These are phyloP conservation scores for Caenorhabditis zanzibari DNA, from an alignment of 2,888 invertebrate genomes.

Conservation along the genomic window DNA sequence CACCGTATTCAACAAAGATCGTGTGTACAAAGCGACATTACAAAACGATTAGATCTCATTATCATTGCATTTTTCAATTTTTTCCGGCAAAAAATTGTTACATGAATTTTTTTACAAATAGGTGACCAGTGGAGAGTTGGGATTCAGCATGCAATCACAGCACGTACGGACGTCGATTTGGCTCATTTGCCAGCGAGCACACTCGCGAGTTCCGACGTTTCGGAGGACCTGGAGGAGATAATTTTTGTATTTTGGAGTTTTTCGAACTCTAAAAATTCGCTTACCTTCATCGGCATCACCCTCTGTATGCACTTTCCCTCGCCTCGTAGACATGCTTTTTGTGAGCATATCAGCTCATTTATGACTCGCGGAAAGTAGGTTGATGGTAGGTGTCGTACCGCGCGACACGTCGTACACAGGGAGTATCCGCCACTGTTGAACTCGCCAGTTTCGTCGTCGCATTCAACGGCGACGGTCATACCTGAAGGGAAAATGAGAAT, in stretches of 20 bases:
- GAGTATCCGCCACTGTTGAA: constrained; percentile 65
- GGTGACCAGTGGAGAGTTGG: constrained; percentile 71
- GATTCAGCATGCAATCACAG: constrained; percentile 75
- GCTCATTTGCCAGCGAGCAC: constrained; percentile 71
- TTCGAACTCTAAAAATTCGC: background rate
- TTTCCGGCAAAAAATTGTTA: no score
- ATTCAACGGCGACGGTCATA: constrained; percentile 75
- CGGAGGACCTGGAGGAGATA: constrained; percentile 73
- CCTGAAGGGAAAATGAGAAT: constrained; percentile 64
- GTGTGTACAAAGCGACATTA: constrained; percentile 54
- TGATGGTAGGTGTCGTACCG: constrained; percentile 70
- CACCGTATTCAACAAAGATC: constrained; percentile 66
- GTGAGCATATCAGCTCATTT: constrained; percentile 75
- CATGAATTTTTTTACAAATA: constrained; percentile 65
- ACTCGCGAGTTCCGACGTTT: constrained; percentile 71
- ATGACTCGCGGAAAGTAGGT: constrained; percentile 75
- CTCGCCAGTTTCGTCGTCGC: constrained; percentile 67
- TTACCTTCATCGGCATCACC: constrained; percentile 74
- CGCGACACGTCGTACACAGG: constrained; percentile 70
- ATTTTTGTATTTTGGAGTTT: no score
- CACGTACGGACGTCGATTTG: constrained; percentile 73
- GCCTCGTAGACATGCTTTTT: constrained; percentile 69
- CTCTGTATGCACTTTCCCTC: constrained; percentile 75
- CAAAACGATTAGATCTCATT: constrained; percentile 43
- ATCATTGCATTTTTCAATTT: constrained; percentile 30